Conservation (phyloP, 2,888 invertebrate species). For the Nineta flava region DNA sequence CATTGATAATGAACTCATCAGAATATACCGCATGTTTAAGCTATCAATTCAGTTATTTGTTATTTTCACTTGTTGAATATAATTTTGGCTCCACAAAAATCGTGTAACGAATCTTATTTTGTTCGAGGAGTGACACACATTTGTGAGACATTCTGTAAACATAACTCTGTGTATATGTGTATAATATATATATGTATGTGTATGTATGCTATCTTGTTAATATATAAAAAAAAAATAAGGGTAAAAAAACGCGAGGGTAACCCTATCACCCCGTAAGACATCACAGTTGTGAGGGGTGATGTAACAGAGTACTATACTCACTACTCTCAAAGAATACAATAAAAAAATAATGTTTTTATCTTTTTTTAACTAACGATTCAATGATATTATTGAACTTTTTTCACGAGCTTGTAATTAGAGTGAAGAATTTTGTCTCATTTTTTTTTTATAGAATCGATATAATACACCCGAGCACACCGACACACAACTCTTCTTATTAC, state of each 20-base stretch:
- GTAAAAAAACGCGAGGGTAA: conserved; percentile 9
- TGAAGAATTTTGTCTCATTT: not conserved
- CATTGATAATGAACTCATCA: too few species aligned
- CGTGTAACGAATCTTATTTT: too few species aligned
- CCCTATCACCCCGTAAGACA: conserved; percentile 6
- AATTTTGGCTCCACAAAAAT: too few species aligned
- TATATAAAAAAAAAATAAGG: conserved; percentile 8
- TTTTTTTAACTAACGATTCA: not conserved
- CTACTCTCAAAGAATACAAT: too few species aligned
- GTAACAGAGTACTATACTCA: too few species aligned
- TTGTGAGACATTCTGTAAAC: too few species aligned
- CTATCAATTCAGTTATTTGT: too few species aligned
- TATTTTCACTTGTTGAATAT: too few species aligned
- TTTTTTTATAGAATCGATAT: not conserved
- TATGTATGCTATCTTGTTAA: conserved; percentile 6
- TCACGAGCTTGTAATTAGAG: not conserved
- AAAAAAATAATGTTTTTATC: too few species aligned
- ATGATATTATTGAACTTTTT: not conserved
- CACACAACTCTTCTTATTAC: conserved; percentile 24
- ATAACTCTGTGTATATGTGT: too few species aligned
- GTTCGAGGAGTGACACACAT: too few species aligned
- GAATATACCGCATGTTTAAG: too few species aligned
- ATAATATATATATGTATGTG: not conserved
- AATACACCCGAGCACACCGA: not conserved
- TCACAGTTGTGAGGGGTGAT: not conserved